Base-by-base conservation (phyloP, 2,888 invertebrate genomes). In the Pachydiplax longipennis region DNA sequence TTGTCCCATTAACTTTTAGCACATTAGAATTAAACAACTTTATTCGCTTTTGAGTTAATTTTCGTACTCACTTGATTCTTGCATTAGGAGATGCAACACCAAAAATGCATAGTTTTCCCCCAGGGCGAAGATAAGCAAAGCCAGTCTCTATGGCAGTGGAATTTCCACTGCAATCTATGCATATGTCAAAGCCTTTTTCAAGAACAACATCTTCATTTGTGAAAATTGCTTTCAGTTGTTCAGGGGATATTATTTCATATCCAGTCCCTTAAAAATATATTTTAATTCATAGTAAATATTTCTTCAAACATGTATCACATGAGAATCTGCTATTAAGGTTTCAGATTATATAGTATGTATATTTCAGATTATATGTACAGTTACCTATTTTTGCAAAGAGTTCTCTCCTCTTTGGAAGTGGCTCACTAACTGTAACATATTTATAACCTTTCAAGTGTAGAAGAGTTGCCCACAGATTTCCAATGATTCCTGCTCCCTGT, bases 91-190 rank as follows among this genome's bases (percentile, higher is more conserved):
- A 94, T 18, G 96, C 96, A 91, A 97, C 96, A 0, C 97, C 97
- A 92, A 97, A 97, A 48, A 96, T 94, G 8, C 96, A 95, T 81
- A 97, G 95, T 92, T 96, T 96, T 0, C 96, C 97, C 0, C 96
- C 96, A 1, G 93, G 94, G 13, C 93, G 94, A 91, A 97, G 91
- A 61, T 96, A 94, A 58, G 95, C 94, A 90, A 97, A 93, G 3
- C 94, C 96, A 3, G 95, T 94, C 93, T 97, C 96, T 94, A 97
- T 96, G 0, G 96, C 97, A 91, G 96, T 95, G 0, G 96, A 96
- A 15, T 95, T 96, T 93, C 97, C 97, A 93, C 96, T 97, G 92
- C 97, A 97, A 92, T 97, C 97, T n/a, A 97, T 94, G 15, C 96
- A 95, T 80, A 97, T 94, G 92, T 97, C 96, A 92, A 95, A 96